Percentiles rank a stretch among this genome's conserved stretches.
These are phyloP conservation scores for Trypoxylon attenuatum DNA, from an alignment of 2,888 invertebrate genomes.

Conservation along the genomic window DNA sequence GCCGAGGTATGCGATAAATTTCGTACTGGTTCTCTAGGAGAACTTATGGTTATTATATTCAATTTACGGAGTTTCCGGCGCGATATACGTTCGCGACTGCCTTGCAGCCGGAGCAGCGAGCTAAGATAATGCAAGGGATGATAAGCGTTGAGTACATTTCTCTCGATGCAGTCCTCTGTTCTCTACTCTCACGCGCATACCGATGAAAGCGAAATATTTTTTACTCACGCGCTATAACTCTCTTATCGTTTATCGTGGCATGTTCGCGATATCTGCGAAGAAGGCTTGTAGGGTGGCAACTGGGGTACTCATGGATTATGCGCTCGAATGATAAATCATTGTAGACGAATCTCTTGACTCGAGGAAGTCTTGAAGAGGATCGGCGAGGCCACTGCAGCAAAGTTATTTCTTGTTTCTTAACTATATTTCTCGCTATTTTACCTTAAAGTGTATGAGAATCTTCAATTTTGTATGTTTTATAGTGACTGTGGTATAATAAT, in stretches of 20 bases:
- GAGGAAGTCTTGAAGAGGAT: too few species aligned
- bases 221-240: not conserved
- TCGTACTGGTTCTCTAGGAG: not conserved
- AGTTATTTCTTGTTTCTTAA: too few species aligned
- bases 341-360: conserved; percentile 31
- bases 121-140: too few species aligned
- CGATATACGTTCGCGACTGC: not conserved
- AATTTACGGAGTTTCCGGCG: not conserved
- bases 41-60: not conserved
- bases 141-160: too few species aligned
- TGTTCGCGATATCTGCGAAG: too few species aligned
- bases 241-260: not conserved
- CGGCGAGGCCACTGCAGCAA: too few species aligned
- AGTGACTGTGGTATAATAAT: too few species aligned
- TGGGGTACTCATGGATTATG: conserved; percentile 27
- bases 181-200: not conserved
- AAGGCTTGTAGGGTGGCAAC: not conserved
- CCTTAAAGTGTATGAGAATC: too few species aligned
- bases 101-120: too few species aligned
- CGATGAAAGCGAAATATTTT: not conserved
- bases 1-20: not conserved
- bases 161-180: not conserved
- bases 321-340: conserved; percentile 36
- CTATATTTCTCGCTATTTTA: too few species aligned
- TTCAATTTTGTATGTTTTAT: too few species aligned